A percentile compares a stretch with the other conserved stretches of the same genome.
Evolutionary conservation across 2,888 invertebrate genomes (phyloP).

Genomic region (Dynastes maya): DNA sequence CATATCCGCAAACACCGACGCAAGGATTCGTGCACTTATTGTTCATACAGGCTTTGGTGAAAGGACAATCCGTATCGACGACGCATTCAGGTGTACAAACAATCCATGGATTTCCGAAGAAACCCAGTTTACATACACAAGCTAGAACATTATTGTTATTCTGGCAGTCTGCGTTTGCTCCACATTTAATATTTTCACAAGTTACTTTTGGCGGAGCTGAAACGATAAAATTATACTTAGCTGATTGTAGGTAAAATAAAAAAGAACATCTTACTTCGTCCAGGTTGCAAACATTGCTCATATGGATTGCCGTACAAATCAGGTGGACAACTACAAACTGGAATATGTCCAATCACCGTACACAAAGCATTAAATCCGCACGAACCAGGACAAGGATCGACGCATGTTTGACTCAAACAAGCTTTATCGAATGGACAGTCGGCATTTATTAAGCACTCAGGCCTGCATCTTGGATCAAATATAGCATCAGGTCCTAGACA

Average conservation of each 20-base stretch:
- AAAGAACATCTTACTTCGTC: constrained; percentile 35
- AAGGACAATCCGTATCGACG: constrained; percentile 84
- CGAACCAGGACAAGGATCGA: constrained; percentile 86
- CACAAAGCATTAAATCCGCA: constrained; percentile 85
- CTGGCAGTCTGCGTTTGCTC: constrained; percentile 81
- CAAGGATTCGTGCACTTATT: constrained; percentile 87
- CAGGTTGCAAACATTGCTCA: constrained; percentile 76
- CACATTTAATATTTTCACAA: constrained; percentile 78
- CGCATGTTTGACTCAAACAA: constrained; percentile 82
- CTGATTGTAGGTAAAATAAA: background rate
- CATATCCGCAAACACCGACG: constrained; percentile 82
- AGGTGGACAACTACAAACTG: constrained; percentile 80
- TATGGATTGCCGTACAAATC: constrained; percentile 85
- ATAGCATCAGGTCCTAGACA: constrained; percentile 80
- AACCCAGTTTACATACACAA: constrained; percentile 83
- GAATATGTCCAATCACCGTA: constrained; percentile 80
- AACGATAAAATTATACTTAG: constrained; percentile 50
- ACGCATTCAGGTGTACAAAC: constrained; percentile 88
- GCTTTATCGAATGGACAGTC: constrained; percentile 87
- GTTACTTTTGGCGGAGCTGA: constrained; percentile 58
- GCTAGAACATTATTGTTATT: constrained; percentile 77
- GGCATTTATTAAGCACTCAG: constrained; percentile 86
- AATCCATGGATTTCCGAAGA: constrained; percentile 85
- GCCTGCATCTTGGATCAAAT: constrained; percentile 83
- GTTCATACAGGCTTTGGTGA: constrained; percentile 82